Evolutionary conservation across 2,113 vertebrate genomes (phyloP).

Genomic region (Columbina picui): DNA sequence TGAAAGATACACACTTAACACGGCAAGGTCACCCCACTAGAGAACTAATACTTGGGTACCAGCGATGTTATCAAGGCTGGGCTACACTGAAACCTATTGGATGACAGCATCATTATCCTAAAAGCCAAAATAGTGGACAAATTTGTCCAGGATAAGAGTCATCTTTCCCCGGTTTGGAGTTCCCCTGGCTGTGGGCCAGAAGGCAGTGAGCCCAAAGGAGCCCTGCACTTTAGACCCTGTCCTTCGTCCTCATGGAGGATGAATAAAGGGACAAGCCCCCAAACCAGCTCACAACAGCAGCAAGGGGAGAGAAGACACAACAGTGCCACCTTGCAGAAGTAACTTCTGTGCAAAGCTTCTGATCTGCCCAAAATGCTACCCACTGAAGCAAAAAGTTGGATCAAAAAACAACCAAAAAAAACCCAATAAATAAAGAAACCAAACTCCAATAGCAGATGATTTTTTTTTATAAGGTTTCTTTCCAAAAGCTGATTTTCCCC

Average conservation of each 20-base stretch:
- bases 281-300: background rate
- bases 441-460: background rate
- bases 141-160: accelerated
- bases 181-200: background rate
- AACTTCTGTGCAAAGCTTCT: background rate
- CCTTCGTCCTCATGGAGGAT: background rate
- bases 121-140: background rate
- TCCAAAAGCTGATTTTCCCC: background rate
- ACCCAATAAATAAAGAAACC: background rate
- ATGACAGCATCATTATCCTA: background rate
- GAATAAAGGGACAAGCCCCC: background rate
- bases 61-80: accelerated
- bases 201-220: background rate
- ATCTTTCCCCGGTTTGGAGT: background rate
- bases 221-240: background rate
- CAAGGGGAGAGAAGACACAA: background rate
- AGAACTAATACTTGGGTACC: background rate
- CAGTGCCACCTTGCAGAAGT: slow-evolving; percentile 41
- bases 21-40: background rate
- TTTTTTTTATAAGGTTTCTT: background rate
- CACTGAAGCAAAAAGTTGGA: background rate
- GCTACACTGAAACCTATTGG: background rate
- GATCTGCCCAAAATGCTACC: background rate
- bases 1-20: background rate
- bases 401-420: background rate